Base-by-base conservation (phyloP, 2,113 vertebrate species). In the Cygnus atratus region DNA sequence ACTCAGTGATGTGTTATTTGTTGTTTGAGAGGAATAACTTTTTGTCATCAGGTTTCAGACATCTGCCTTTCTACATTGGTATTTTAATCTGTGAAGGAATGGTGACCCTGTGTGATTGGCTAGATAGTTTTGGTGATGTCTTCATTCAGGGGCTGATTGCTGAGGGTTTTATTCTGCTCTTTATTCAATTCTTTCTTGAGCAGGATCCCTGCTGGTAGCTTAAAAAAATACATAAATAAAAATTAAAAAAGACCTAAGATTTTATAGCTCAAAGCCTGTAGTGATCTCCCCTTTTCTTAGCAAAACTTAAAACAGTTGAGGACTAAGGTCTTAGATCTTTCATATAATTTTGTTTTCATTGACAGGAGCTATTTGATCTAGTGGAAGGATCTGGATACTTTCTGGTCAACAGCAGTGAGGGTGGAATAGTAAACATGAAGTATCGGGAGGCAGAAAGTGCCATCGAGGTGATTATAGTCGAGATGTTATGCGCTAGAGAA, bases 371-470 rank as follows among this genome's bases (percentile, higher is more conserved):
- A 43, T 96, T 98, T 92, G 86, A 52, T 9, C 95, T 98, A 50
- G 82, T 96, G 66, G 97, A 98, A 92, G 98, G 98, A 28, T 98
- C 98, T 48, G 97, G 98, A 44, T 98, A 97, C 85, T 98, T 98
- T 91, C 92, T 91, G 39, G 84, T 98, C 87, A 93, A 96, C 72
- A 94, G 96, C 79, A 97, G 95, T 43, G 90, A 96, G 41, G 92
- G 82, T 31, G 91, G 95, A 24, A 76, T 98, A 39, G 96, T 93
- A 39, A 94, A 89, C 35, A 58, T 97, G 87, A 96, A 75, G 31
- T 97, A 97, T 57, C 25, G 77, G 75, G 98, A 98, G 90, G 55
- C 95, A 22, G 96, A 97, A 44, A 97, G 93, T 37, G 85, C 92
- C 55, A 52, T 97, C 29, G 96, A 98, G 94, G 98, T 98, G 46